Conservation (phyloP, 2,797 vertebrate species). For the Paguma larvata region DNA sequence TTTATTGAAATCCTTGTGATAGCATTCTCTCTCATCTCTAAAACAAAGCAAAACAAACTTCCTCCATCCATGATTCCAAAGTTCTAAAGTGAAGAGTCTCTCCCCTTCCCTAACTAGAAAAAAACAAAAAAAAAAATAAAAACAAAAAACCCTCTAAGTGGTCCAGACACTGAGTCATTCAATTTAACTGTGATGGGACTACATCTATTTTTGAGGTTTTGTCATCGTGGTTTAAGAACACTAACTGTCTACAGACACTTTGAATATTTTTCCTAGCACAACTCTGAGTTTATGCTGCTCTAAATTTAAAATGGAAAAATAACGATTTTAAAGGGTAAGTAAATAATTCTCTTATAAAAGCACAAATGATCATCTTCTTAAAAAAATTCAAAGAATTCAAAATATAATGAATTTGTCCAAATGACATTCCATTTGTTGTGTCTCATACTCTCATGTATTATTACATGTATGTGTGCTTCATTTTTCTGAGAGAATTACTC, state of each 20-base stretch:
- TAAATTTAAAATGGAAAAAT: constrained; percentile 79
- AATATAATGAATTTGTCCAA: constrained; percentile 50
- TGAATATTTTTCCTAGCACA: constrained; percentile 63
- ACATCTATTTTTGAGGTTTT: constrained; percentile 79
- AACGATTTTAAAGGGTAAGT: constrained; percentile 62
- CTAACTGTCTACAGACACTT: constrained; percentile 72
- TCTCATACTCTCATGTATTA: constrained; percentile 34
- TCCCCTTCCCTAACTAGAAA: constrained; percentile 21
- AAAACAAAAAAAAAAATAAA: neutral
- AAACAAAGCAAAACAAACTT: constrained; percentile 59
- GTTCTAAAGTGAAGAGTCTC: constrained; percentile 61
- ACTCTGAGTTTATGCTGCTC: constrained; percentile 68
- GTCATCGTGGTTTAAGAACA: constrained; percentile 70
- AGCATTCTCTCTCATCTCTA: neutral
- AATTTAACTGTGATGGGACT: constrained; percentile 75
- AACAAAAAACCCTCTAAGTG: constrained; percentile 7
- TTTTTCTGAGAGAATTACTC: constrained; percentile 63
- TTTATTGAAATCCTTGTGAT: constrained; percentile 34
- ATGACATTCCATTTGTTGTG: constrained; percentile 52
- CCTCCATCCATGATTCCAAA: neutral
- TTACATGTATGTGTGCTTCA: constrained; percentile 9
- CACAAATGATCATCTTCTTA: constrained; percentile 21
- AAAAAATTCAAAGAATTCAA: constrained; percentile 61
- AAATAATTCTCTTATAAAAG: constrained; percentile 74
- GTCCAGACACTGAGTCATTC: constrained; percentile 82